Base-by-base conservation (phyloP, 2,113 vertebrate species). In the Tyto alba region DNA sequence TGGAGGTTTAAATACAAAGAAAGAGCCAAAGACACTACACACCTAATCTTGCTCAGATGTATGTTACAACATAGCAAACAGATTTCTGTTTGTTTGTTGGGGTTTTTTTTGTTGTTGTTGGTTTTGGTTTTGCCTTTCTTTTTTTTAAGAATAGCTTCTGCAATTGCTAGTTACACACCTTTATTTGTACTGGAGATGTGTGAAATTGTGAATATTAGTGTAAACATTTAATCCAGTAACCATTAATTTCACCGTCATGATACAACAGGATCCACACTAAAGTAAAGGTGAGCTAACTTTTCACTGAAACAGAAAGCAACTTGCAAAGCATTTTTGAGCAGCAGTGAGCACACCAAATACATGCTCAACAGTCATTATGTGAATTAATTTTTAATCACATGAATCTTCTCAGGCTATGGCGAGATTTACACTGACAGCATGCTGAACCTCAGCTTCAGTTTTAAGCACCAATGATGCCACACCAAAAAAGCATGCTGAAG, bases 271-370 rank as follows among this genome's bases (percentile, higher is more conserved):
- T 53, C 36, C 74, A 86, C 10, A 26, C 13, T 57, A 5, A 71
- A 36, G 29, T 23, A 63, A 79, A 69, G 21, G 26, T 38, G 7
- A 64, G 27, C 40, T 36, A 34, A 56, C 53, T 38, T 57, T 62
- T 47, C 67, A 56, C 57, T 63, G 57, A 66, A 90, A 66, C 45
- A 19, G 7, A 75, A 85, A 68, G 32, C 36, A 82, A 56, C 34
- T 60, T 75, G 52, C 41, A 81, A 84, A 88, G 48, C 26, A 47
- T 64, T 94, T 82, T 34, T 40, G 43, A 63, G 66, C 29, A 82
- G 47, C 76, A 66, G 12, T 3, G 15, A 62, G 56, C 52, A 60
- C 52, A 59, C 11, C 3, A 2, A 76, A 56, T 0, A 0, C 79
- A 0, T 26, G 22, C 40, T 56, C 40, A 30, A 27, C 21, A 72